Evolutionary conservation across 1,140 invertebrate species (phyloP).

Genomic region (Drosophila lacteicornis): DNA sequence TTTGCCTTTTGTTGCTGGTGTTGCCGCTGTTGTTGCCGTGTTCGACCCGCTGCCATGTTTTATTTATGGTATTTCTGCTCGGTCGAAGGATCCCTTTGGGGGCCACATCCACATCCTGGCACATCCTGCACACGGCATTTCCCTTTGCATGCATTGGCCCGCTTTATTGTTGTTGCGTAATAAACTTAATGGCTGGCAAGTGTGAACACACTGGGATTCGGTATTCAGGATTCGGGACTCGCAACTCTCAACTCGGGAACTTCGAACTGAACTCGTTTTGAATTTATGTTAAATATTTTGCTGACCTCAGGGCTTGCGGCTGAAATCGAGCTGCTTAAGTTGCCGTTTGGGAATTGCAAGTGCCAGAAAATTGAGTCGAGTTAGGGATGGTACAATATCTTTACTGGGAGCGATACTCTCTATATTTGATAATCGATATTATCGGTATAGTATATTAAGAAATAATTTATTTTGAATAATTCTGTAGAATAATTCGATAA

Average conservation of each 20-base stretch:
- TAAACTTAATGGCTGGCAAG: constrained; percentile 81
- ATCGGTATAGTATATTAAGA: too few species aligned
- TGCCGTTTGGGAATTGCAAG: constrained; percentile 59
- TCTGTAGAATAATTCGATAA: too few species aligned
- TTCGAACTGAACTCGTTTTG: constrained; percentile 46
- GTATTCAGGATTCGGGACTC: constrained; percentile 12
- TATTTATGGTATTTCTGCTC: constrained; percentile 74
- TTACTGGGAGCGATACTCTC: background rate
- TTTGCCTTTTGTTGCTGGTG: constrained; percentile 49
- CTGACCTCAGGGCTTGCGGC: constrained; percentile 46
- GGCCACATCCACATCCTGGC: constrained; percentile 47
- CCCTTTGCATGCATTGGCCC: constrained; percentile 60
- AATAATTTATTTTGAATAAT: too few species aligned
- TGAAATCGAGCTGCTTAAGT: constrained; percentile 65
- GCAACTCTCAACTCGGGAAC: constrained; percentile 2
- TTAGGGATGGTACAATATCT: background rate
- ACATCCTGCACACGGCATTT: constrained; percentile 61
- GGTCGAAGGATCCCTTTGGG: constrained; percentile 75
- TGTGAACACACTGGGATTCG: constrained; percentile 65
- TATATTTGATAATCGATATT: too few species aligned
- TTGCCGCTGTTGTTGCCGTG: constrained; percentile 27
- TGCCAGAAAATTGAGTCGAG: constrained; percentile 51
- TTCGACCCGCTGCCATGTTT: constrained; percentile 71
- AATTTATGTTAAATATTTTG: constrained; percentile 78
- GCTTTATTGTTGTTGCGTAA: constrained; percentile 82